A percentile compares a stretch with the other conserved stretches of the same genome.
Conservation (phyloP, 2,797 vertebrate genomes). For the Lithobates pipiens region DNA sequence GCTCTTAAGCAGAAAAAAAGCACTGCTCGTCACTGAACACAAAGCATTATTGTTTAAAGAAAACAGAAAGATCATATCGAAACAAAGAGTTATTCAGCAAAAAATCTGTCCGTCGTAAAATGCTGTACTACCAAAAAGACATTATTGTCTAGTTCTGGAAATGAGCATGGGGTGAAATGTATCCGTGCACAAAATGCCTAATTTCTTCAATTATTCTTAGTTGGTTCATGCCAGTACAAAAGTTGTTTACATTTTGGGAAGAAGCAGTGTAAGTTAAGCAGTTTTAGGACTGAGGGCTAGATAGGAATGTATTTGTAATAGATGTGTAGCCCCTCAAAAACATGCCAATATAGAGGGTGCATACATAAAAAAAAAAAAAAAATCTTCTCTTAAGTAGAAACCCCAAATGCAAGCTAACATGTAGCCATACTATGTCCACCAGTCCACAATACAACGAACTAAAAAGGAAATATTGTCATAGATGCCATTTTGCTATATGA, state of each 20-base stretch:
- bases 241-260: conserved; percentile 26
- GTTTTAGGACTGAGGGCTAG: not conserved
- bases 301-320: not conserved
- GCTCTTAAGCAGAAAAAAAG: conserved; percentile 72
- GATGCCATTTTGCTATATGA: too few species aligned
- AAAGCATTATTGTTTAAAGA: conserved; percentile 73
- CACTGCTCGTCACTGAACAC: conserved; percentile 71
- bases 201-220: conserved; percentile 38
- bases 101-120: conserved; percentile 53
- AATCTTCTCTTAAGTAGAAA: not conserved
- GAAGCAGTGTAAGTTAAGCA: not conserved
- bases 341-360: too few species aligned
- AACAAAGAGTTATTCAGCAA: conserved; percentile 76
- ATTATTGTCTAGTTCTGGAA: conserved; percentile 50
- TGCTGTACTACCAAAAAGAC: conserved; percentile 46
- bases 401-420: not conserved
- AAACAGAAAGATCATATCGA: conserved; percentile 72
- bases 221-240: conserved; percentile 37
- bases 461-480: not conserved
- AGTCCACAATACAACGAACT: not conserved
- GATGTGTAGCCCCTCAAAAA: too few species aligned
- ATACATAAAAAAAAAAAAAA: too few species aligned
- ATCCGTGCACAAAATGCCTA: conserved; percentile 30
- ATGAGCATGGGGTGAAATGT: conserved; percentile 29
- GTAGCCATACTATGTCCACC: not conserved